Evolutionary conservation across 2,797 vertebrate species (phyloP).

Genomic region (Enteromius afrohamiltoni): DNA sequence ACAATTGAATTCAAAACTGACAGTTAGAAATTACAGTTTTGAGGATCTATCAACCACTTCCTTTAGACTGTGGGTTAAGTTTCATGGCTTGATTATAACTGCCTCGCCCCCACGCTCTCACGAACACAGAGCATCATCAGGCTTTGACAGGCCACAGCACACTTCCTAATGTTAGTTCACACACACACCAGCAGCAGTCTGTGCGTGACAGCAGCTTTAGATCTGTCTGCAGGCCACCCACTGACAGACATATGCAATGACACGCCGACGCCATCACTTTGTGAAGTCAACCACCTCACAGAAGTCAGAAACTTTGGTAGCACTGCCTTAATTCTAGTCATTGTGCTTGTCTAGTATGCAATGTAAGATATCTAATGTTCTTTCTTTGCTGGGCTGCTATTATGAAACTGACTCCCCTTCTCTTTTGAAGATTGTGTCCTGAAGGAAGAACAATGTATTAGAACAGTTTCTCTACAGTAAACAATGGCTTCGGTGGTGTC

Average conservation of each 20-base stretch:
- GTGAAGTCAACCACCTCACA: background rate
- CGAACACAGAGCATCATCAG: conserved; percentile 24
- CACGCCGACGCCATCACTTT: background rate
- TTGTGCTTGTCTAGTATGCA: background rate
- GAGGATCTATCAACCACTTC: conserved; percentile 31
- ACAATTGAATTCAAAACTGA: conserved; percentile 15
- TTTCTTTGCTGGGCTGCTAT: conserved; percentile 31
- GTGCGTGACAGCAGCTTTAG: conserved; percentile 31
- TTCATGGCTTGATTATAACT: conserved; percentile 40
- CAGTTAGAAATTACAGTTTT: conserved; percentile 32
- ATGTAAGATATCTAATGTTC: background rate
- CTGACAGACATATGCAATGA: conserved; percentile 38
- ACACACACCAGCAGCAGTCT: conserved; percentile 20
- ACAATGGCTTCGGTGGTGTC: conserved; percentile 61
- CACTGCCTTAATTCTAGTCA: conserved; percentile 15
- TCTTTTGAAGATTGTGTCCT: conserved; percentile 71
- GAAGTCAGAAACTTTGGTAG: background rate
- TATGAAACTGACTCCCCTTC: conserved; percentile 13
- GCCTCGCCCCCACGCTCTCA: conserved; percentile 15
- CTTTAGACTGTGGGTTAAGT: conserved; percentile 34
- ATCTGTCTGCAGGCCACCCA: conserved; percentile 21
- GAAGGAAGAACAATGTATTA: conserved; percentile 70
- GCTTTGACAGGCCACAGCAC: conserved; percentile 31
- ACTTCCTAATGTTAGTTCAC: conserved; percentile 15
- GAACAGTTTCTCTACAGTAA: conserved; percentile 71